phyloP scores from a whole-genome alignment of 1,140 invertebrate species.

The Ptiloglossa arizonensis region DNA sequence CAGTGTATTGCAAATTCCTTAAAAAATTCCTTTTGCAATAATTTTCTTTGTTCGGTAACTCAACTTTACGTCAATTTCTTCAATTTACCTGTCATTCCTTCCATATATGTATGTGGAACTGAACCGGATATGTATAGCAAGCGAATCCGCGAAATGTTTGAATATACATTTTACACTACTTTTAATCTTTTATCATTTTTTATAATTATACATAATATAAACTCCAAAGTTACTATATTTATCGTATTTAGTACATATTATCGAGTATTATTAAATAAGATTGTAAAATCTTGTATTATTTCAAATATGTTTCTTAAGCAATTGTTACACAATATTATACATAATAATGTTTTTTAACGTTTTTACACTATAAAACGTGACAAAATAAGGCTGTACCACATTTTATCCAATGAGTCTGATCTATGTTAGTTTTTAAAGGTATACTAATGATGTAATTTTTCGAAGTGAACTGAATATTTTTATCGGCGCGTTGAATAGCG shows the following conservation, averaged over 20 bases:
- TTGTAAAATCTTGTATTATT: background rate
- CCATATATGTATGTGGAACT: slow-evolving; percentile 50
- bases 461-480: slow-evolving; percentile 84
- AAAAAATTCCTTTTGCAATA: background rate
- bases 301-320: background rate
- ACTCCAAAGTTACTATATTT: background rate
- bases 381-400: slow-evolving; percentile 91
- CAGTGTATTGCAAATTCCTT: slow-evolving; percentile 11
- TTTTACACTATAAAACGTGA: slow-evolving; percentile 84
- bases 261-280: background rate
- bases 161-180: slow-evolving; percentile 6
- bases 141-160: slow-evolving; percentile 57
- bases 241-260: background rate
- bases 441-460: slow-evolving; percentile 92
- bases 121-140: slow-evolving; percentile 57
- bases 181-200: background rate
- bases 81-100: slow-evolving; percentile 66
- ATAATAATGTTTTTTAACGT: background rate
- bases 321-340: background rate
- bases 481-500: slow-evolving; percentile 86
- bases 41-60: slow-evolving; percentile 50
- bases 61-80: slow-evolving; percentile 53
- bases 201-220: background rate
- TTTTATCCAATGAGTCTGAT: slow-evolving; percentile 91
- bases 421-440: slow-evolving; percentile 86